A percentile compares a stretch with the other conserved stretches of the same genome.
Conservation (phyloP, 2,888 invertebrate genomes). For the Microplitis manilae region DNA sequence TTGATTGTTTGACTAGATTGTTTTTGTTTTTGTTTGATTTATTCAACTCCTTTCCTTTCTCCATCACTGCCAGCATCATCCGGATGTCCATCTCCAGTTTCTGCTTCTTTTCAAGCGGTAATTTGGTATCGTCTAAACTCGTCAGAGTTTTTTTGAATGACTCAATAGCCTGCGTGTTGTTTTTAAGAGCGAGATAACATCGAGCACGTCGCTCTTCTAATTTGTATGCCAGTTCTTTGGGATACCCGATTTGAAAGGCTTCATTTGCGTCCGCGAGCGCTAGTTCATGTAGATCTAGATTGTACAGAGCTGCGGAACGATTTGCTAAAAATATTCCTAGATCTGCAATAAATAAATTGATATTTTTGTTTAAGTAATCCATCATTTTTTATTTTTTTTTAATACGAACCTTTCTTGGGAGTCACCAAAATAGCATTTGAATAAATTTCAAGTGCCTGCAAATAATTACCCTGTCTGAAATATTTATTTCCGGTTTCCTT, state of each 20-base stretch:
- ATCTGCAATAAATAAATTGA: conserved; percentile 66
- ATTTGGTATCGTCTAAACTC: conserved; percentile 78
- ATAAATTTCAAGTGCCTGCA: conserved; percentile 80
- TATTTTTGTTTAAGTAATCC: background rate
- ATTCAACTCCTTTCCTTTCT: conserved; percentile 74
- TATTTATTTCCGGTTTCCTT: conserved; percentile 83
- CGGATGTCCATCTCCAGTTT: conserved; percentile 80
- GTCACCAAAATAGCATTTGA: conserved; percentile 80
- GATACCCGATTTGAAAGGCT: conserved; percentile 79
- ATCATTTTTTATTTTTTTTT: background rate
- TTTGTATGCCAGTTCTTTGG: conserved; percentile 82
- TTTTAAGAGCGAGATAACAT: conserved; percentile 80
- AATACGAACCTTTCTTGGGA: conserved; percentile 76
- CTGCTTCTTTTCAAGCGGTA: conserved; percentile 76
- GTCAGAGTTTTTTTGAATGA: conserved; percentile 81
- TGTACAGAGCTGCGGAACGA: conserved; percentile 85
- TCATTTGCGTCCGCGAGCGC: conserved; percentile 82
- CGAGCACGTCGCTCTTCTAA: conserved; percentile 82
- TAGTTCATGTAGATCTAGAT: conserved; percentile 79
- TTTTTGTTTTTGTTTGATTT: conserved; percentile 51
- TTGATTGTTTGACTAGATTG: conserved; percentile 57
- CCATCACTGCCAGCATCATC: conserved; percentile 80
- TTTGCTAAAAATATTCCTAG: conserved; percentile 83
- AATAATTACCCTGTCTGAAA: conserved; percentile 81
- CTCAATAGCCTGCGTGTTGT: conserved; percentile 77